These are phyloP conservation scores for Calidris pugnax DNA, from an alignment of 2,113 vertebrate species.

Conservation along the genomic window DNA sequence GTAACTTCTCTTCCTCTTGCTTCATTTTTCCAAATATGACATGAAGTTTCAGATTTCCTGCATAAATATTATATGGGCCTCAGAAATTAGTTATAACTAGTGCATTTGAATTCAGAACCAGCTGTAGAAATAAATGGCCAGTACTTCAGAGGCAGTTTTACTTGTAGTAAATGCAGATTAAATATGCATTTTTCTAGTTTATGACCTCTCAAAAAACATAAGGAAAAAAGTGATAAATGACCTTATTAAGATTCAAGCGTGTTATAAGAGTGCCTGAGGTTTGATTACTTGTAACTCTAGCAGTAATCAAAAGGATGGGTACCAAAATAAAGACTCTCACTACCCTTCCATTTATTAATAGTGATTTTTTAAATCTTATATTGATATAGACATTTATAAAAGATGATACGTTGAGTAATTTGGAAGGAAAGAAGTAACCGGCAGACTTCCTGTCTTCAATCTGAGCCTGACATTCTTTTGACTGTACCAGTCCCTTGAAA, in stretches of 20 bases:
- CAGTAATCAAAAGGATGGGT: background rate
- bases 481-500: background rate
- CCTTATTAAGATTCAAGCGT: background rate
- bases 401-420: background rate
- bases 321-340: background rate
- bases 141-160: conserved; percentile 19
- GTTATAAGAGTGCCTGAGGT: background rate
- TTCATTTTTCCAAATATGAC: background rate
- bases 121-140: conserved; percentile 37
- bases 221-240: background rate
- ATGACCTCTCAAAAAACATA: background rate
- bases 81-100: conserved; percentile 51
- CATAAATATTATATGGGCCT: conserved; percentile 42
- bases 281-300: background rate
- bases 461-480: background rate
- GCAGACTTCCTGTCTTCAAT: background rate
- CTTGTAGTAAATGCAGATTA: conserved; percentile 13
- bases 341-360: background rate
- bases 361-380: background rate
- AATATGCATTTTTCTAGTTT: conserved; percentile 15
- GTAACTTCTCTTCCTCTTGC: background rate
- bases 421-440: background rate
- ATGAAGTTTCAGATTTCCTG: background rate
- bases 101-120: conserved; percentile 16
- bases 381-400: background rate